phyloP scores from a whole-genome alignment of 2,888 invertebrate species.

The Lycaena phlaeas region DNA sequence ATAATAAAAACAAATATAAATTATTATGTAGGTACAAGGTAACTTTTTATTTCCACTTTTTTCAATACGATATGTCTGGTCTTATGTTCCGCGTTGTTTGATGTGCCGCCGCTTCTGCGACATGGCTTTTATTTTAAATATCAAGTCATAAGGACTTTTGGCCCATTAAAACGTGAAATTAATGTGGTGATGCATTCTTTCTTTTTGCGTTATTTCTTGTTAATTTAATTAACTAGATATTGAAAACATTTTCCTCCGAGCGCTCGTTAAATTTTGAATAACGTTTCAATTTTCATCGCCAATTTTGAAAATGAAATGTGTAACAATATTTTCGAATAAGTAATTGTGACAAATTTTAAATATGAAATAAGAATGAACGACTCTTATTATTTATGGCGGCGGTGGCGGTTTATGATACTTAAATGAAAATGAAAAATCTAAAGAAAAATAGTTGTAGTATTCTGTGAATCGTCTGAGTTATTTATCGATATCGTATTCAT shows the following conservation, averaged over 20 bases:
- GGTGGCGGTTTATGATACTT: no score
- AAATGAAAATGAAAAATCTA: no score
- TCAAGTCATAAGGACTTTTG: constrained; percentile 8
- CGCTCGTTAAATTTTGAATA: no score
- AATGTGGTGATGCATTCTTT: neutral
- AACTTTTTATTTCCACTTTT: constrained; percentile 10
- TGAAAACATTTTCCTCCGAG: no score
- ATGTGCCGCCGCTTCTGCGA: constrained; percentile 11
- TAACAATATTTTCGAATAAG: no score
- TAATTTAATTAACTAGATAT: constrained; percentile 5
- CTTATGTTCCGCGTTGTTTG: constrained; percentile 10
- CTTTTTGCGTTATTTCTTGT: neutral
- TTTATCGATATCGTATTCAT: constrained; percentile 7
- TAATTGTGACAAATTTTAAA: no score
- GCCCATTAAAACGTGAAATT: constrained; percentile 7
- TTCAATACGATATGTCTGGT: constrained; percentile 10
- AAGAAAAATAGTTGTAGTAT: no score
- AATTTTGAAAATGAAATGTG: no score
- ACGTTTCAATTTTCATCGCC: no score
- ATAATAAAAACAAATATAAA: constrained; percentile 11
- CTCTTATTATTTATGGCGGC: no score
- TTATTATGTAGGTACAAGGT: constrained; percentile 10
- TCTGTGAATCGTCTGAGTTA: no score
- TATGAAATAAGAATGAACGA: no score
- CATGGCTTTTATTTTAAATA: constrained; percentile 9